Base-by-base conservation (phyloP, 2,797 vertebrate species). In the Urocyon cinereoargenteus region DNA sequence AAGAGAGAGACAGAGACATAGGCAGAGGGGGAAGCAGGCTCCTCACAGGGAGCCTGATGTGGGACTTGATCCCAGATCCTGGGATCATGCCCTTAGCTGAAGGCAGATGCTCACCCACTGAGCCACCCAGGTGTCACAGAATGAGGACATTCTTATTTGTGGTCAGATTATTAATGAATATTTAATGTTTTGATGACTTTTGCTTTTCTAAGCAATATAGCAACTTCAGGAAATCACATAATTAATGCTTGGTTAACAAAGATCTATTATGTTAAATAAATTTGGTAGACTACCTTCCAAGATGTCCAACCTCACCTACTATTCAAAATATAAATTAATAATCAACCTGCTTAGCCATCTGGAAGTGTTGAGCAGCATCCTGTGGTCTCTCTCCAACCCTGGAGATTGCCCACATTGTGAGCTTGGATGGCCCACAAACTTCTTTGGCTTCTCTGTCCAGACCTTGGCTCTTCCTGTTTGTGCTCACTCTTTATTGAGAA, bases 151-250 rank as follows among this genome's bases (percentile, higher is more conserved):
- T 83, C 31, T 90, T 26, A 64, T 59, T 59, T 66, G 68, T 53
- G 55, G 14, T 61, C 70, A 82, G n/a, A 10, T n/a, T 77, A 55
- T 57, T 51, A 45, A 45, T 90, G 62, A 91, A 68, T 57, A 81
- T 70, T 84, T 85, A 40, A 94, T 55, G 40, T 14, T 49, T 51
- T 3, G 18, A 13, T 70, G 40, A 86, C 13, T 62, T 92, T 70
- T 86, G 22, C 72, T 96, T 92, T 90, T 34, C 70, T 88, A 77
- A 96, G 59, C 62, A 49, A 55, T 53, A 51, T 70, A 72, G 16
- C n/a, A 64, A 36, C 68, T 64, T 85, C 5, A 64, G 87, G 14
- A 86, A 93, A 77, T 61, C 51, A 72, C 24, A 75, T 26, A 31
- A 79, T 55, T 16, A 70, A n/a, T 73, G 40, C 34, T 62, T 59